phyloP scores from a whole-genome alignment of 1,140 invertebrate species.

The Heliconius hermathena region DNA sequence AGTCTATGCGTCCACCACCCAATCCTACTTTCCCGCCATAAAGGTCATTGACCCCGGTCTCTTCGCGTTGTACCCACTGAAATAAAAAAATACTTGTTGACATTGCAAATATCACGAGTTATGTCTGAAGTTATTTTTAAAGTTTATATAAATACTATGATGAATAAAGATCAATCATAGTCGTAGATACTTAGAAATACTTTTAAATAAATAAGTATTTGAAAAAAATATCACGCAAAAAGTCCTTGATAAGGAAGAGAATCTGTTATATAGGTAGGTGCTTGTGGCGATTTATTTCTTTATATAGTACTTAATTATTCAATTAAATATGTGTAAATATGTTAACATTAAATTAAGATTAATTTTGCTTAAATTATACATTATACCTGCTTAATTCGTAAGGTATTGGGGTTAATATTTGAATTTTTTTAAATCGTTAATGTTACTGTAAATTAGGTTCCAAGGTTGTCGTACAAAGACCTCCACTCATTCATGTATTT shows the following conservation, averaged over 20 bases:
- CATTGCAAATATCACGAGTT: conserved; percentile 42
- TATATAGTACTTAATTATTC: conserved; percentile 4
- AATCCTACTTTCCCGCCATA: conserved; percentile 53
- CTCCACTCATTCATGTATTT: not conserved
- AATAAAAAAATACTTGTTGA: conserved; percentile 52
- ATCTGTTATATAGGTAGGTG: not conserved
- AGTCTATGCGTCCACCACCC: conserved; percentile 35
- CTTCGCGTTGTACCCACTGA: conserved; percentile 55
- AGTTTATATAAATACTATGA: not conserved
- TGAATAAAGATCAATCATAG: not conserved
- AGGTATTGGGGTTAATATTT: not conserved
- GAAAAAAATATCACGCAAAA: not conserved
- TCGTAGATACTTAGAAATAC: not conserved
- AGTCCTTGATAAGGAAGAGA: not conserved
- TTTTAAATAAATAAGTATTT: not conserved
- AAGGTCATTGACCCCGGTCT: conserved; percentile 61
- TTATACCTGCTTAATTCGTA: conserved; percentile 3
- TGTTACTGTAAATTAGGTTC: not conserved
- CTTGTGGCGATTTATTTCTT: not conserved
- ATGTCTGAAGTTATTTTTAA: conserved; percentile 8
- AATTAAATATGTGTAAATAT: conserved; percentile 1
- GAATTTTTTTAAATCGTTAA: not conserved
- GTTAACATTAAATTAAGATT: conserved; percentile 3
- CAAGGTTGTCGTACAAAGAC: not conserved
- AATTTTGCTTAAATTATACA: conserved; percentile 1